Percentiles rank a stretch among this genome's conserved stretches.
Evolutionary conservation across 2,888 invertebrate genomes (phyloP).

Genomic region (Helicoverpa assulta): DNA sequence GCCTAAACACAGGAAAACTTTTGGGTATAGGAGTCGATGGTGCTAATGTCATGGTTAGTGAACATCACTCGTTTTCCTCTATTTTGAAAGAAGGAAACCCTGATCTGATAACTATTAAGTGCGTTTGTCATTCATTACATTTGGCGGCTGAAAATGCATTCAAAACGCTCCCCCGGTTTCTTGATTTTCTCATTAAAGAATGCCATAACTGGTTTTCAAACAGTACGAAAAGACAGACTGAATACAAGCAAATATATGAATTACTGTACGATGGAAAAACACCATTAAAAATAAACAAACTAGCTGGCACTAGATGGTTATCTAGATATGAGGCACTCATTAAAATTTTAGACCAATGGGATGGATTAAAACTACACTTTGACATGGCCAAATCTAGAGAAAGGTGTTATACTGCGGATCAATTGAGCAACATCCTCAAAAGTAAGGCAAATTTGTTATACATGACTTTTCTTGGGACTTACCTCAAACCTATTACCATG

Average conservation of each 20-base stretch:
- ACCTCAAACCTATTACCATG: slow-evolving; percentile 37
- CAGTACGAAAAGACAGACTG: slow-evolving; percentile 56
- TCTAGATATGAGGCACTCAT: slow-evolving; percentile 51
- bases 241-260: slow-evolving; percentile 58
- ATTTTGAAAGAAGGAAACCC: slow-evolving; percentile 39
- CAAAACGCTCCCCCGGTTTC: slow-evolving; percentile 41
- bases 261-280: slow-evolving; percentile 47
- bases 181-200: slow-evolving; percentile 55
- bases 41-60: slow-evolving; percentile 43
- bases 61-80: slow-evolving; percentile 45
- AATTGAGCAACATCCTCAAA: slow-evolving; percentile 40
- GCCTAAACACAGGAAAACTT: slow-evolving; percentile 26
- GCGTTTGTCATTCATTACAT: slow-evolving; percentile 37
- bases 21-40: slow-evolving; percentile 44
- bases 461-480: slow-evolving; percentile 32
- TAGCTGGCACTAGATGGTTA: slow-evolving; percentile 61
- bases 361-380: slow-evolving; percentile 64
- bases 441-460: slow-evolving; percentile 5
- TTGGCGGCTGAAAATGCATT: slow-evolving; percentile 46
- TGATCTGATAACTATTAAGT: slow-evolving; percentile 39
- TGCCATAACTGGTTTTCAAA: slow-evolving; percentile 61
- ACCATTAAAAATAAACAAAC: slow-evolving; percentile 55
- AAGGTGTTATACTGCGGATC: slow-evolving; percentile 57
- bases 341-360: slow-evolving; percentile 65
- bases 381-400: slow-evolving; percentile 55